Percentiles rank a stretch among this genome's conserved stretches.
phyloP scores from a whole-genome alignment of 2,888 invertebrate species.

The Himalopsyche kuldschensis region DNA sequence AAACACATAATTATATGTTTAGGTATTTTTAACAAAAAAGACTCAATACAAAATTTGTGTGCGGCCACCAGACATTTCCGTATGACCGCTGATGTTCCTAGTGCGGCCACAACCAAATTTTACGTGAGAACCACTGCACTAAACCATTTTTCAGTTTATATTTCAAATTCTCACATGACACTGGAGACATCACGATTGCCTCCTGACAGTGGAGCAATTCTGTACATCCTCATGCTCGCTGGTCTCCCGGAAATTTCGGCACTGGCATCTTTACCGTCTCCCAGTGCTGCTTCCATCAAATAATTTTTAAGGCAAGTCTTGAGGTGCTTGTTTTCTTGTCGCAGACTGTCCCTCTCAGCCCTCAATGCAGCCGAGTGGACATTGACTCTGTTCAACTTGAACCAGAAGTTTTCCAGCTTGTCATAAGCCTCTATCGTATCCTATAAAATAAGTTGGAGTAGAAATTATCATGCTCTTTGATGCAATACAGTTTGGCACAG shows the following conservation, averaged over 20 bases:
- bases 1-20: no score
- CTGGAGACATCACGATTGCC: constrained; percentile 3
- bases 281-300: constrained; percentile 62
- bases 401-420: constrained; percentile 72
- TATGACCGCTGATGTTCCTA: no score
- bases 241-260: constrained; percentile 35
- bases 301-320: constrained; percentile 65
- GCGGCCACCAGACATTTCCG: no score
- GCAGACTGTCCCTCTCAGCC: constrained; percentile 52
- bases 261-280: constrained; percentile 44
- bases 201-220: constrained; percentile 18
- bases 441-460: constrained; percentile 43
- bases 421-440: constrained; percentile 57
- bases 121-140: no score
- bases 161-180: not conserved
- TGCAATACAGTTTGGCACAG: not conserved
- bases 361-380: constrained; percentile 53
- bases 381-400: constrained; percentile 53
- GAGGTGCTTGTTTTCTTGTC: constrained; percentile 66
- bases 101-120: no score
- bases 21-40: no score
- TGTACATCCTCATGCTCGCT: constrained; percentile 43
- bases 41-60: no score
- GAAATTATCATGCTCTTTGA: not conserved
- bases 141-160: no score